Percentiles rank a stretch among this genome's conserved stretches.
phyloP scores from a whole-genome alignment of 2,888 invertebrate species.

The Macrophya alboannulata region DNA sequence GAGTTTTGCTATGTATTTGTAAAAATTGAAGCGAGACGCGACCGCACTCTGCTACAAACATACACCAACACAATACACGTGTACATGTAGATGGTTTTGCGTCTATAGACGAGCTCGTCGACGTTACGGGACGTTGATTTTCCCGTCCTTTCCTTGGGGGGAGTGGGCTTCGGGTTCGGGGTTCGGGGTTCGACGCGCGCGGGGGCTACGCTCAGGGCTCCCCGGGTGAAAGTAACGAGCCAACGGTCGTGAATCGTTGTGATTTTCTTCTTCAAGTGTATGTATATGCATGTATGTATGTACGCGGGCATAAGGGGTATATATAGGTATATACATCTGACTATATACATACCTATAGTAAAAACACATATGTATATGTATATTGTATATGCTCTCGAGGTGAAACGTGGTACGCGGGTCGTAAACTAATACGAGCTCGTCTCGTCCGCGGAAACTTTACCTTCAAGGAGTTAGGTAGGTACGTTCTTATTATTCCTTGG shows the following conservation, averaged over 20 bases:
- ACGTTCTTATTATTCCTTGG: slow-evolving; percentile 33
- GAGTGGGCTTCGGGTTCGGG: not conserved
- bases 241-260: slow-evolving; percentile 11
- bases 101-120: slow-evolving; percentile 16
- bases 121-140: slow-evolving; percentile 67
- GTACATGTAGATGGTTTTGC: not conserved
- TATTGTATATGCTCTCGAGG: slow-evolving; percentile 31
- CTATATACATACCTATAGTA: not conserved
- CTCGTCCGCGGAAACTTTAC: slow-evolving; percentile 15
- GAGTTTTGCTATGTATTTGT: slow-evolving; percentile 6
- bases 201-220: slow-evolving; percentile 1
- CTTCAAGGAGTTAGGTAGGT: slow-evolving; percentile 2
- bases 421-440: slow-evolving; percentile 49
- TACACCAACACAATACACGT: not conserved
- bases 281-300: not conserved
- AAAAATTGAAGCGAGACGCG: slow-evolving; percentile 20
- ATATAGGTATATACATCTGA: not conserved
- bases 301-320: not conserved
- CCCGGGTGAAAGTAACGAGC: slow-evolving; percentile 36
- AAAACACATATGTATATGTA: not conserved
- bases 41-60: slow-evolving; percentile 30
- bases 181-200: slow-evolving; percentile 16
- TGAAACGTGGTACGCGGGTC: slow-evolving; percentile 30
- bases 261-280: slow-evolving; percentile 31
- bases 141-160: slow-evolving; percentile 23